Conservation (phyloP, 2,113 vertebrate genomes). For the Donacobius atricapilla region DNA sequence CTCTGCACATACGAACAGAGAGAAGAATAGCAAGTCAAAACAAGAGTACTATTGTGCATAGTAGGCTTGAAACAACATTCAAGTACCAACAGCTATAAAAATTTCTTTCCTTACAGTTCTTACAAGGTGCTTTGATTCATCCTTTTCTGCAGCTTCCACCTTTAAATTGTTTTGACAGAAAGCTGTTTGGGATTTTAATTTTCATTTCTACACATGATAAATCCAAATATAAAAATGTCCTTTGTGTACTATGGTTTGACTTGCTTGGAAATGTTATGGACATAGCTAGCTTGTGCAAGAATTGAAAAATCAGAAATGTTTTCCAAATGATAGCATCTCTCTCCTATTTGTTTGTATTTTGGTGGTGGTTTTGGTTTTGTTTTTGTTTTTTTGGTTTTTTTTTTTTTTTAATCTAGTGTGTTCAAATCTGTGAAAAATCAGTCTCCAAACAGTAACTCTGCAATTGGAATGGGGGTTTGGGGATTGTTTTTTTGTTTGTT, state of each 20-base stretch:
- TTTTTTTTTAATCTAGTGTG: neutral
- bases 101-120: neutral
- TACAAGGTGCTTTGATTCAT: neutral
- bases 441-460: neutral
- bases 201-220: neutral
- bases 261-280: neutral
- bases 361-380: no score
- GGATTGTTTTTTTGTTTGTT: rapidly evolving
- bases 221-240: neutral
- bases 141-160: neutral
- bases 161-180: neutral
- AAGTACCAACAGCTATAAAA: neutral
- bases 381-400: neutral
- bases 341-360: neutral
- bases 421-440: neutral
- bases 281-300: neutral
- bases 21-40: neutral
- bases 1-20: neutral
- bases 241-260: neutral
- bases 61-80: neutral
- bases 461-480: neutral
- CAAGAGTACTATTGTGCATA: neutral
- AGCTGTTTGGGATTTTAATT: neutral
- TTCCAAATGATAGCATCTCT: neutral
- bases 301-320: neutral